Evolutionary conservation across 2,888 invertebrate species (phyloP).

Genomic region (Schizaphis graminum): DNA sequence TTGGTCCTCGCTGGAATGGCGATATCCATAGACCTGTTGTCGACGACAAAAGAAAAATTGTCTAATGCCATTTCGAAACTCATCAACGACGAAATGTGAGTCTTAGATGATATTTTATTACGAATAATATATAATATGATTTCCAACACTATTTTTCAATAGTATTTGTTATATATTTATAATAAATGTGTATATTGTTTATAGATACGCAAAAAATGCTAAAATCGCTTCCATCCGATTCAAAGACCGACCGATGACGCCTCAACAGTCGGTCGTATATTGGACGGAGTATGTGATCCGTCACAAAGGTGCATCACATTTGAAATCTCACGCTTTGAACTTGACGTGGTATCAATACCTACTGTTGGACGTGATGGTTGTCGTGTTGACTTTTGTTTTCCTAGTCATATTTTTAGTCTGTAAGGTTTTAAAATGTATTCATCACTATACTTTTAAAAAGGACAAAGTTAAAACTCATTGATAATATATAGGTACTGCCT

Average conservation of each 20-base stretch:
- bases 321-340: no score
- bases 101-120: neutral
- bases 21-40: neutral
- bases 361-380: no score
- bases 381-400: no score
- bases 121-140: neutral
- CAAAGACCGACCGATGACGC: slow-evolving; percentile 40
- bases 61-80: neutral
- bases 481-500: neutral
- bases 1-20: slow-evolving; percentile 30
- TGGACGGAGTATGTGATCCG: slow-evolving; percentile 51
- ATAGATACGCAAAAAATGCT: neutral
- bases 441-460: neutral
- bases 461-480: neutral
- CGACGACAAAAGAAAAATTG: neutral
- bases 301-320: neutral
- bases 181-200: neutral
- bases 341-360: no score
- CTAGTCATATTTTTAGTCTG: neutral
- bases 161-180: neutral
- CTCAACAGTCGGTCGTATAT: neutral
- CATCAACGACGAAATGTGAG: neutral
- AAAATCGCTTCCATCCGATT: neutral
- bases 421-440: neutral
- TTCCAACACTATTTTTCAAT: neutral